These are phyloP conservation scores for Calliphora vicina DNA, from an alignment of 1,140 invertebrate genomes.

Conservation along the genomic window DNA sequence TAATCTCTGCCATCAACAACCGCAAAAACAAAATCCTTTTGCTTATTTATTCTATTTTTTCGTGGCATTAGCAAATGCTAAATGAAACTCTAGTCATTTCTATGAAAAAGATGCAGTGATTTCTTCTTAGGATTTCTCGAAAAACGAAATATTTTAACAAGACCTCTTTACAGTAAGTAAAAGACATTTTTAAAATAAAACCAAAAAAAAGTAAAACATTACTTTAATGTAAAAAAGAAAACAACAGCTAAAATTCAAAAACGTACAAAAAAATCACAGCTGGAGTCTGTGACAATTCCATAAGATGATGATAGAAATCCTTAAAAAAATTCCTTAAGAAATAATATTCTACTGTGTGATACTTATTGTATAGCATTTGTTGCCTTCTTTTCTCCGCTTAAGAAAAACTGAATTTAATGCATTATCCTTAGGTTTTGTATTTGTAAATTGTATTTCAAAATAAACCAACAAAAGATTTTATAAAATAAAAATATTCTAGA, in stretches of 20 bases:
- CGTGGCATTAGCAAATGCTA: slow-evolving; percentile 7
- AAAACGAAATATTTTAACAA: slow-evolving; percentile 9
- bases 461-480: too few relatives aligned
- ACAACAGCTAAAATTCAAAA: background rate
- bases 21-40: slow-evolving; percentile 35
- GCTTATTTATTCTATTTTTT: slow-evolving; percentile 35
- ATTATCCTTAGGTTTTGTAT: too few relatives aligned
- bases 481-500: too few relatives aligned
- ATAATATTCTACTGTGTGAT: too few relatives aligned
- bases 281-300: slow-evolving; percentile 36
- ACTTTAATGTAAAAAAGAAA: slow-evolving; percentile 1
- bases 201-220: slow-evolving; percentile 17
- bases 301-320: slow-evolving; percentile 18
- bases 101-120: background rate
- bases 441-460: too few relatives aligned
- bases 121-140: background rate
- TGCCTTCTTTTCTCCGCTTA: too few relatives aligned
- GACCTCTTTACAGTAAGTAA: background rate
- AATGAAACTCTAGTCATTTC: background rate
- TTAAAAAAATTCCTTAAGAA: slow-evolving; percentile 8
- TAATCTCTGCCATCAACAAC: slow-evolving; percentile 40
- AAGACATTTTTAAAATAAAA: background rate
- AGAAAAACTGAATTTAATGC: too few relatives aligned
- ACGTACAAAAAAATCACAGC: slow-evolving; percentile 40
- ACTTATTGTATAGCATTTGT: too few relatives aligned